A percentile compares a stretch with the other conserved stretches of the same genome.
These are phyloP conservation scores for Plutella xylostella DNA, from an alignment of 2,888 invertebrate species.

Conservation along the genomic window DNA sequence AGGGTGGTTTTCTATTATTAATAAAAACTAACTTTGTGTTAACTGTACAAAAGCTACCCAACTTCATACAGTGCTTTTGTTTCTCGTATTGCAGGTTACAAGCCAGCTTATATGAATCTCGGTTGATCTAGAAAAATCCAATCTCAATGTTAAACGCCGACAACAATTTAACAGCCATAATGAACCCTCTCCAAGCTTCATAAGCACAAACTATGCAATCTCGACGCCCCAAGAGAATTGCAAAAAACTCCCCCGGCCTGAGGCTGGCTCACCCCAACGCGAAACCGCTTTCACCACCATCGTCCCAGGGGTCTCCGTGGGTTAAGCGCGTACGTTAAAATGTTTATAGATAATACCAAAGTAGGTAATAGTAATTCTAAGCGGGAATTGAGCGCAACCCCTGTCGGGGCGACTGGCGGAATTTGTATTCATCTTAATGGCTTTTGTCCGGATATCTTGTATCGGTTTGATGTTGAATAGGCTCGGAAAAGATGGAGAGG, in stretches of 20 bases:
- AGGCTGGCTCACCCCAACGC: constrained; percentile 34
- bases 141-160: constrained; percentile 33
- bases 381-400: constrained; percentile 29
- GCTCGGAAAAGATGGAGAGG: constrained; percentile 29
- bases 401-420: constrained; percentile 35
- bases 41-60: no score
- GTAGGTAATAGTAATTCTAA: constrained; percentile 58
- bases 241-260: constrained; percentile 39
- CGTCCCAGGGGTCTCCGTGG: constrained; percentile 58
- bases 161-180: constrained; percentile 51
- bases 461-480: constrained; percentile 40
- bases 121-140: neutral
- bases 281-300: constrained; percentile 48
- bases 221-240: constrained; percentile 44
- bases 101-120: no score
- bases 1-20: no score
- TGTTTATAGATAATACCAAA: constrained; percentile 67
- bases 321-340: constrained; percentile 65
- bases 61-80: no score
- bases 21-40: no score
- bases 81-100: no score
- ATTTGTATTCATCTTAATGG: constrained; percentile 54
- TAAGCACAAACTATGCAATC: constrained; percentile 41
- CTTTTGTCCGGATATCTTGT: constrained; percentile 41
- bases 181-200: constrained; percentile 42